Conservation (phyloP, 2,113 vertebrate genomes). For the Tupaia chinensis region DNA sequence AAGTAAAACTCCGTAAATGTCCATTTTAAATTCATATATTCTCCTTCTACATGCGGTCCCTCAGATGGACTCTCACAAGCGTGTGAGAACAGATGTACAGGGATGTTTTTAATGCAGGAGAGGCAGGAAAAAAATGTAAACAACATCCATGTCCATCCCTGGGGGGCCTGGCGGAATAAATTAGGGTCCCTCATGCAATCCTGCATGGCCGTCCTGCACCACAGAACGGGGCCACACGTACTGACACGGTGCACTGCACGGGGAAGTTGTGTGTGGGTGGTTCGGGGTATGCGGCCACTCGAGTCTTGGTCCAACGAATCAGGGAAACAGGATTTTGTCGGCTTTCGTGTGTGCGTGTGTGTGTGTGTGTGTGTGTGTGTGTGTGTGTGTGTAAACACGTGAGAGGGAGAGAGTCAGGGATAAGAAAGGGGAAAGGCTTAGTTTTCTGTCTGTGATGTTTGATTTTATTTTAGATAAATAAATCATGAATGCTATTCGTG, state of each 20-base stretch:
- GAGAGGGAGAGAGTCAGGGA: too few species aligned
- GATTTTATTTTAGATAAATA: constrained; percentile 3
- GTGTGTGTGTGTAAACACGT: neutral
- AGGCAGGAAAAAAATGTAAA: neutral
- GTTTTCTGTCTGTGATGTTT: neutral
- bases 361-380: too few species aligned
- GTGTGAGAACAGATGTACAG: neutral
- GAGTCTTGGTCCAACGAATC: too few species aligned
- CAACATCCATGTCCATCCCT: neutral
- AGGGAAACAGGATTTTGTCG: too few species aligned
- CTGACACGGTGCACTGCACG: rapidly evolving
- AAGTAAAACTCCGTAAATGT: constrained; percentile 3
- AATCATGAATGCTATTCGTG: neutral
- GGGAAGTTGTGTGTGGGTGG: too few species aligned
- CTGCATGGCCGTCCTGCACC: neutral
- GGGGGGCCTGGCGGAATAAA: neutral
- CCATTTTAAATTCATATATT: neutral
- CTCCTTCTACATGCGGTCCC: neutral
- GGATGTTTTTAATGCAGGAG: neutral
- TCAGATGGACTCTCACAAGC: neutral
- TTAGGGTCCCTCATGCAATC: rapidly evolving
- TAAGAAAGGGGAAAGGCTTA: neutral
- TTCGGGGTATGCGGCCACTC: neutral
- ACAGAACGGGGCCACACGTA: rapidly evolving
- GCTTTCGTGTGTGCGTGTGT: neutral